phyloP scores from a whole-genome alignment of 2,888 invertebrate species.

The Oligia fasciuncula region DNA sequence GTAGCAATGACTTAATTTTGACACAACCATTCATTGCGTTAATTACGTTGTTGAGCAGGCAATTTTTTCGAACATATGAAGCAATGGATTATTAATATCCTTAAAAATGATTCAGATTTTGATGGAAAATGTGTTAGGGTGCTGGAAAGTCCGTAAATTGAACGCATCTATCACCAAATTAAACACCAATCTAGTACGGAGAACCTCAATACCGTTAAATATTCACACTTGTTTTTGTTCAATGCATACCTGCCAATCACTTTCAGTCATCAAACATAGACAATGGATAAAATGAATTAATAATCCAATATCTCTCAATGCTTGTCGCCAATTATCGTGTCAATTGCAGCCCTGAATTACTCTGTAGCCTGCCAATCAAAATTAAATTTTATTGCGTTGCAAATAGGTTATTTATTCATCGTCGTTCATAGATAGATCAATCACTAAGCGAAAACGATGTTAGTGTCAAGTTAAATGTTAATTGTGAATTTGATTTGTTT shows the following conservation, averaged over 20 bases:
- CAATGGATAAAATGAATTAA: slow-evolving; percentile 53
- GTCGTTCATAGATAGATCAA: slow-evolving; percentile 36
- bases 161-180: not conserved
- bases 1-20: not conserved
- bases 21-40: not conserved
- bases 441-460: slow-evolving; percentile 59
- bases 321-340: slow-evolving; percentile 69
- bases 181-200: not conserved
- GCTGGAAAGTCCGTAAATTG: not conserved
- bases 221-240: slow-evolving; percentile 11
- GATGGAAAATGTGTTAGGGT: not conserved
- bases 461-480: slow-evolving; percentile 61
- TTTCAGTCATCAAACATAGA: slow-evolving; percentile 40
- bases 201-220: not conserved
- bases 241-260: slow-evolving; percentile 31
- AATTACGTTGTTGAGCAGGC: not conserved
- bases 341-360: slow-evolving; percentile 66
- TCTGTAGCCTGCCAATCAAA: slow-evolving; percentile 65
- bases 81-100: not conserved
- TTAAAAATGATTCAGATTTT: not conserved
- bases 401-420: slow-evolving; percentile 44
- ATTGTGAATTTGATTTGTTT: slow-evolving; percentile 59
- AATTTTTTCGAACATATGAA: not conserved
- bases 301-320: slow-evolving; percentile 69
- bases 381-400: slow-evolving; percentile 60